Conservation (phyloP, 1,140 invertebrate species). For the Muscidifurax raptorellus region DNA sequence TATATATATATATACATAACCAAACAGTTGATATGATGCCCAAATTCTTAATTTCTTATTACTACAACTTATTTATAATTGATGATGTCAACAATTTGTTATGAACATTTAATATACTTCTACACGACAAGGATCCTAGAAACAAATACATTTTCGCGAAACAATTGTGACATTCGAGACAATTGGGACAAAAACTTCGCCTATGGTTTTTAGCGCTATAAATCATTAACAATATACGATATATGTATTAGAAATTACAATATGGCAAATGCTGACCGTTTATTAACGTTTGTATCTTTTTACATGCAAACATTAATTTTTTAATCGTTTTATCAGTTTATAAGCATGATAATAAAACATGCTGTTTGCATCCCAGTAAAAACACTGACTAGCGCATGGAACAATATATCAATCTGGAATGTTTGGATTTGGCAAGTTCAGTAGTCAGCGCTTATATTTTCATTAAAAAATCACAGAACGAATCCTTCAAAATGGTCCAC, state of each 20-base stretch:
- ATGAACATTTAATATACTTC: neutral
- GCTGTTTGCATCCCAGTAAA: neutral
- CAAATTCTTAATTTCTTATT: neutral
- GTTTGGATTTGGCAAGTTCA: conserved; percentile 31
- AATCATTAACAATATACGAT: too few relatives aligned
- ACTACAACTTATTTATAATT: conserved; percentile 3
- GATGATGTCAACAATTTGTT: neutral
- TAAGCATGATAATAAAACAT: neutral
- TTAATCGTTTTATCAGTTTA: too few relatives aligned
- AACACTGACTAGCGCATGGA: neutral
- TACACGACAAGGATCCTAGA: neutral
- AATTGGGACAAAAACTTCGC: too few relatives aligned
- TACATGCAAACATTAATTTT: too few relatives aligned
- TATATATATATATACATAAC: too few relatives aligned
- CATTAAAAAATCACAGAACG: conserved; percentile 47
- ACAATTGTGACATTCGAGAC: neutral
- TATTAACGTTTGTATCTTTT: too few relatives aligned
- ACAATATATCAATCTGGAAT: conserved; percentile 5
- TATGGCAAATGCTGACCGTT: too few relatives aligned
- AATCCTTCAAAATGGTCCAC: conserved; percentile 34
- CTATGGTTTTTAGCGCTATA: too few relatives aligned
- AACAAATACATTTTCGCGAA: neutral
- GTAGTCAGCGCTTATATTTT: conserved; percentile 30
- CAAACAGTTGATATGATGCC: conserved; percentile 1
- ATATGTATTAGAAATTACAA: too few relatives aligned